Conservation (phyloP, 2,113 vertebrate species). For the Athene noctua region DNA sequence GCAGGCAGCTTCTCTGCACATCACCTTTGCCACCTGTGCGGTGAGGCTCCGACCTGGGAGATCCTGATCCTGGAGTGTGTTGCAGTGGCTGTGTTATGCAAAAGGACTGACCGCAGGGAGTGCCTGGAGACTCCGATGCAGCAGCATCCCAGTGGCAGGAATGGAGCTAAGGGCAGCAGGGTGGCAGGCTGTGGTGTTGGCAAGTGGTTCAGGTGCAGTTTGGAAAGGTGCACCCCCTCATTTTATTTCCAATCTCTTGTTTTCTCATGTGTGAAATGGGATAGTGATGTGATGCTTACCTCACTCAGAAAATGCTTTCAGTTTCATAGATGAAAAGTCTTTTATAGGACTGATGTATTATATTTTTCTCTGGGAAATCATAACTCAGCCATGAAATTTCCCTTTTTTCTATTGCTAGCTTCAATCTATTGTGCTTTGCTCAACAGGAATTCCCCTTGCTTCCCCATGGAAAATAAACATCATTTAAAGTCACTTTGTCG, state of each 20-base stretch:
- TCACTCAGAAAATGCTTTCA: not conserved
- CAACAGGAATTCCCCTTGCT: not conserved
- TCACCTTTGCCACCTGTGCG: not conserved
- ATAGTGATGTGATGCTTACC: not conserved
- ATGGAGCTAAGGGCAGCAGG: not conserved
- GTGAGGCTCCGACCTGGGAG: not conserved
- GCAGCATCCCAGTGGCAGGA: rapidly evolving
- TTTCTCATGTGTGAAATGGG: not conserved
- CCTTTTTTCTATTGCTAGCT: not conserved
- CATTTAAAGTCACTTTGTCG: not conserved
- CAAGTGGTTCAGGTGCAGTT: rapidly evolving
- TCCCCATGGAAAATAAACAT: not conserved
- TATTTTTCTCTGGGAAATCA: not conserved
- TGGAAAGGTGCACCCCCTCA: not conserved
- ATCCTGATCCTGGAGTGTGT: not conserved
- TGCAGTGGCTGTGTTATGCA: not conserved
- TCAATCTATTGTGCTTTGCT: not conserved
- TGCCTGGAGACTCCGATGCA: not conserved
- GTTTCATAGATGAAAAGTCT: not conserved
- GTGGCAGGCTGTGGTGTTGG: too few relatives aligned
- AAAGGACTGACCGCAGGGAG: not conserved
- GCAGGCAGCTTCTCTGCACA: not conserved
- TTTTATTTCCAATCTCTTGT: not conserved
- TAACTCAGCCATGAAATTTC: not conserved
- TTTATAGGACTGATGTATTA: not conserved